These are phyloP conservation scores for Pundamilia nyererei DNA, from an alignment of 2,113 vertebrate species.

Conservation along the genomic window DNA sequence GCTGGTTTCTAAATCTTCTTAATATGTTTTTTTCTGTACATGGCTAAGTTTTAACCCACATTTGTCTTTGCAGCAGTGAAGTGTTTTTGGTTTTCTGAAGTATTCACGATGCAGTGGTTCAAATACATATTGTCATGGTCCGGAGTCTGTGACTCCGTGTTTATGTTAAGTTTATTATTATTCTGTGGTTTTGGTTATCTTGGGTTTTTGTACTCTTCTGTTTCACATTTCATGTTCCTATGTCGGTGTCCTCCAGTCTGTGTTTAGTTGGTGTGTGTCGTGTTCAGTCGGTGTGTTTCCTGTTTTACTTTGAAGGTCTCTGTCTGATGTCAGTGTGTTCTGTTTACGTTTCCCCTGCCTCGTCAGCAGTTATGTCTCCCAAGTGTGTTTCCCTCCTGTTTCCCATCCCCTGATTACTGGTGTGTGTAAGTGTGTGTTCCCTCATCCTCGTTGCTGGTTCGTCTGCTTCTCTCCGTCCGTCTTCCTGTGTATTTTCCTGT, in stretches of 20 bases:
- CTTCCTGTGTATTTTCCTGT: background rate
- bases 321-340: background rate
- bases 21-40: background rate
- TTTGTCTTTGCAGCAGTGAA: background rate
- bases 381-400: too few relatives aligned
- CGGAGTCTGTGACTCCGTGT: background rate
- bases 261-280: too few relatives aligned
- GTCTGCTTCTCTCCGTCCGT: background rate
- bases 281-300: too few relatives aligned
- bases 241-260: too few relatives aligned
- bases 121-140: background rate
- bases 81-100: background rate
- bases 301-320: background rate
- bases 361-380: too few relatives aligned
- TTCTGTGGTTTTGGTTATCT: background rate
- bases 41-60: background rate
- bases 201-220: too few relatives aligned
- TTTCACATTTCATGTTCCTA: background rate
- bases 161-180: background rate
- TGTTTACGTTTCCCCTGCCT: too few relatives aligned
- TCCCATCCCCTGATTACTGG: too few relatives aligned
- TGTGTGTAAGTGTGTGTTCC: background rate
- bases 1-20: background rate
- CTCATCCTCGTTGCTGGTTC: background rate
- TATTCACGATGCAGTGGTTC: background rate